Conservation (phyloP, 2,113 vertebrate genomes). For the Cygnus atratus region DNA sequence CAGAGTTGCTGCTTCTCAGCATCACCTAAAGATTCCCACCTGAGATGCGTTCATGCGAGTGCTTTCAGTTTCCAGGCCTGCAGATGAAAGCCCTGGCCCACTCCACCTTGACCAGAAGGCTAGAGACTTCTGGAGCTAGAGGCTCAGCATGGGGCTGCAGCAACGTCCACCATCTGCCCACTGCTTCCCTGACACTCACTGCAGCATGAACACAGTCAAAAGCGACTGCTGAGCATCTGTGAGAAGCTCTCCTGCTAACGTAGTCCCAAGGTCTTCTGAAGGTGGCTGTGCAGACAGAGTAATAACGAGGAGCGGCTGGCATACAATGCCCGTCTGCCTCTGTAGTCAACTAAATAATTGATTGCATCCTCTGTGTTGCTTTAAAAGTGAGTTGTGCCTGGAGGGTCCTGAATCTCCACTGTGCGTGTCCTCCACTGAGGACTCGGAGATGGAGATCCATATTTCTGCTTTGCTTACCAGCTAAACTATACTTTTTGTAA, state of each 20-base stretch:
- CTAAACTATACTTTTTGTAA: background rate
- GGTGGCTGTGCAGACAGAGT: conserved; percentile 24
- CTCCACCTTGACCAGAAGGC: background rate
- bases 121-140: too few relatives aligned
- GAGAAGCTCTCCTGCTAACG: background rate
- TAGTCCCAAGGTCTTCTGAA: conserved; percentile 22
- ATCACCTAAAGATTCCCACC: background rate
- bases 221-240: rapidly evolving
- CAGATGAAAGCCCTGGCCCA: background rate
- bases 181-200: background rate
- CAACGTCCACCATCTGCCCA: rapidly evolving
- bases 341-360: background rate
- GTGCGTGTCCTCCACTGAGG: background rate
- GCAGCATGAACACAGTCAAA: background rate
- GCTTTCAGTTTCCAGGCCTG: background rate
- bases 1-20: background rate
- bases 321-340: background rate
- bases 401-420: background rate
- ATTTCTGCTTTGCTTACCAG: background rate
- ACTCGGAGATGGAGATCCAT: background rate
- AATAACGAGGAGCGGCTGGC: background rate
- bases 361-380: background rate
- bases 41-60: rapidly evolving
- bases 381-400: background rate
- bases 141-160: background rate